These are phyloP conservation scores for Carduelis carduelis DNA, from an alignment of 2,797 vertebrate genomes.

Conservation along the genomic window DNA sequence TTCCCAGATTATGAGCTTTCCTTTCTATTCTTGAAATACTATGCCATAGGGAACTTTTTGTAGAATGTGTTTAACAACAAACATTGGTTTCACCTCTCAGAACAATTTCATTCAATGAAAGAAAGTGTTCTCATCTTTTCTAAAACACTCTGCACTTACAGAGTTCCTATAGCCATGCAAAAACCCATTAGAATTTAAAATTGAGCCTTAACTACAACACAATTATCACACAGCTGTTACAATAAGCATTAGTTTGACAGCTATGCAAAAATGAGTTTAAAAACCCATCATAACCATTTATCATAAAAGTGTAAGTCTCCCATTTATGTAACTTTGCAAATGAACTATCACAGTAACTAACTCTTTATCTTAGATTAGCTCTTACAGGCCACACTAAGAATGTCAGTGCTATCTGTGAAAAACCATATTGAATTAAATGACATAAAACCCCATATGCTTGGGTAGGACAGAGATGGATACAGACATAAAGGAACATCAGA, in stretches of 20 bases:
- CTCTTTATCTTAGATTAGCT: not conserved
- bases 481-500: not conserved
- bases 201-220: not conserved
- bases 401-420: not conserved
- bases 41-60: not conserved
- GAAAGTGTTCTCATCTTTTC: not conserved
- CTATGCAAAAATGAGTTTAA: not conserved
- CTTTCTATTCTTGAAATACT: not conserved
- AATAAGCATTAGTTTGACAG: not conserved
- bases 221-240: not conserved
- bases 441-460: not conserved
- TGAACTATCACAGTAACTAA: not conserved
- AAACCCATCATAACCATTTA: not conserved
- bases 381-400: not conserved
- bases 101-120: not conserved
- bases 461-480: not conserved
- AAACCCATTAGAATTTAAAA: constrained; percentile 16
- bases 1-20: not conserved
- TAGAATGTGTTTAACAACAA: not conserved
- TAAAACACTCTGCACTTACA: not conserved
- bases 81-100: not conserved
- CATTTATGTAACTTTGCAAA: not conserved
- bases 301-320: not conserved
- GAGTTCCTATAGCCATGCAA: not conserved
- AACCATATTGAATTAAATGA: not conserved